phyloP scores from a whole-genome alignment of 2,888 invertebrate species.

The Oxystoma pomonae region DNA sequence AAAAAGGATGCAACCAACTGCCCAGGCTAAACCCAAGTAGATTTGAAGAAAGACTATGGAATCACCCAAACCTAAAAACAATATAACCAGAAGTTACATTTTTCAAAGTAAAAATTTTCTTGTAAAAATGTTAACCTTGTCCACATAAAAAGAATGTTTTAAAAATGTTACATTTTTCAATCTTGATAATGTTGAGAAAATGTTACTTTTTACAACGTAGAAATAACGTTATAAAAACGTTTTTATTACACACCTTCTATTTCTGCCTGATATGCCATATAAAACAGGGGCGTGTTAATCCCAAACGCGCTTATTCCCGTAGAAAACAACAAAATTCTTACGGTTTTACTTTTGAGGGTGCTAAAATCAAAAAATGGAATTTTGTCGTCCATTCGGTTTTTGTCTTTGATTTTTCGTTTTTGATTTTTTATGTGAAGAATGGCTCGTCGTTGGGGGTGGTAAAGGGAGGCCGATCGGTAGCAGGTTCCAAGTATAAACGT shows the following conservation, averaged over 20 bases:
- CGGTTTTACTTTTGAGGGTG: constrained; percentile 78
- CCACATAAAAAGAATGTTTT: too few relatives aligned
- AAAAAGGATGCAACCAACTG: constrained; percentile 75
- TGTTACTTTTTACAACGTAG: too few relatives aligned
- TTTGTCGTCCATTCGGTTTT: constrained; percentile 69
- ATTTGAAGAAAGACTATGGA: constrained; percentile 54
- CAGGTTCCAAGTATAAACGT: constrained; percentile 83
- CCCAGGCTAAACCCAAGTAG: constrained; percentile 79
- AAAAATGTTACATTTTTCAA: too few relatives aligned
- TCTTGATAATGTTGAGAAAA: too few relatives aligned
- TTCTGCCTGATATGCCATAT: constrained; percentile 75
- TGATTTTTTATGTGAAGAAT: constrained; percentile 87
- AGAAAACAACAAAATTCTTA: constrained; percentile 75
- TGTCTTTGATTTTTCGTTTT: constrained; percentile 77
- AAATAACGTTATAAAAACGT: too few relatives aligned
- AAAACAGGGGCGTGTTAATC: constrained; percentile 80
- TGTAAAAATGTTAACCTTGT: too few relatives aligned
- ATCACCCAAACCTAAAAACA: constrained; percentile 46
- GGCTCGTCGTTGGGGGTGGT: constrained; percentile 82
- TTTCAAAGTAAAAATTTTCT: too few relatives aligned
- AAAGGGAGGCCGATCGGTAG: constrained; percentile 83
- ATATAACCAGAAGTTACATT: too few relatives aligned
- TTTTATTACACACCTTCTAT: constrained; percentile 52
- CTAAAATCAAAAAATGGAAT: constrained; percentile 85
- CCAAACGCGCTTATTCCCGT: constrained; percentile 79